A percentile compares a stretch with the other conserved stretches of the same genome.
These are phyloP conservation scores for Schlechtendalia chinensis DNA, from an alignment of 1,140 invertebrate species.

Conservation along the genomic window DNA sequence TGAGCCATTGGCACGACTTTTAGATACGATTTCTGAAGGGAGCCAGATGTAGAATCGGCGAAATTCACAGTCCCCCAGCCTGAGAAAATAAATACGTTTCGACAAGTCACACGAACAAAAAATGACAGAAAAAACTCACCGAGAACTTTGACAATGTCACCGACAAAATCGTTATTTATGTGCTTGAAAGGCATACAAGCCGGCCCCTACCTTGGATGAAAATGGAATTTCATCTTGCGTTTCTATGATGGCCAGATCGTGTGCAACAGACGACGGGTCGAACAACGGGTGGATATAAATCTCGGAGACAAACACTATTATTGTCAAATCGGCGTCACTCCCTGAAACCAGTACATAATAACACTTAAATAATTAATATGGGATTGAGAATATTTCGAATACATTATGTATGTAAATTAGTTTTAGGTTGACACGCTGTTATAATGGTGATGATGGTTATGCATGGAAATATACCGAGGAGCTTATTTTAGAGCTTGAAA, in stretches of 20 bases:
- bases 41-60: background rate
- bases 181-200: conserved; percentile 36
- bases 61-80: conserved; percentile 13
- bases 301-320: background rate
- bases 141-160: background rate
- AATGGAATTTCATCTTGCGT: conserved; percentile 3
- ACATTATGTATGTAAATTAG: background rate
- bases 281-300: conserved; percentile 30
- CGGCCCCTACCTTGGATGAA: conserved; percentile 30
- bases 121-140: background rate
- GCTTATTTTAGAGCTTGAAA: no score
- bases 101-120: background rate
- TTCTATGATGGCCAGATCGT: conserved; percentile 35
- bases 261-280: background rate
- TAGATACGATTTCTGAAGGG: background rate
- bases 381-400: background rate
- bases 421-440: background rate
- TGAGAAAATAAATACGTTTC: background rate
- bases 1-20: conserved; percentile 1
- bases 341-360: background rate
- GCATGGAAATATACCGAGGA: no score
- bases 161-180: background rate
- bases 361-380: background rate
- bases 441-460: no score
- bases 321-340: background rate